Conservation (phyloP, 2,113 vertebrate species). For the Oncorhynchus mykiss region DNA sequence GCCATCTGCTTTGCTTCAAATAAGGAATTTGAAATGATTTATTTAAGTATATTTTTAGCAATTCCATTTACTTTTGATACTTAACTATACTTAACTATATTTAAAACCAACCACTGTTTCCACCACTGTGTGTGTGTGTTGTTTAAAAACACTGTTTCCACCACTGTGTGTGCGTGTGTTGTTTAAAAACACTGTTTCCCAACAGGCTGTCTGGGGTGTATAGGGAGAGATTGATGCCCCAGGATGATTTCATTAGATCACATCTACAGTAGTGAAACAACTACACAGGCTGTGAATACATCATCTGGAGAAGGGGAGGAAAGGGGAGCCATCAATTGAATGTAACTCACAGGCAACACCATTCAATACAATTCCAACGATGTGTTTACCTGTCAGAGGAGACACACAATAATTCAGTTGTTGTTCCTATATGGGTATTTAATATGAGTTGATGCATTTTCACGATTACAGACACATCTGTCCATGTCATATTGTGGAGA, state of each 20-base stretch:
- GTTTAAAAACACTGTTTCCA: slow-evolving; percentile 25
- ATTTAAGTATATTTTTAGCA: too few species aligned
- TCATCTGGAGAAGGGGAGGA: neutral
- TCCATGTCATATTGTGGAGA: neutral
- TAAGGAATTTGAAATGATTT: too few species aligned
- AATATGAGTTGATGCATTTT: neutral
- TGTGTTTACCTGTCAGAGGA: too few species aligned
- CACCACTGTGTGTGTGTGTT: neutral
- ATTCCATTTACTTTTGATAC: too few species aligned
- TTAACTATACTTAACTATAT: too few species aligned
- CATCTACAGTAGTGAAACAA: slow-evolving; percentile 60
- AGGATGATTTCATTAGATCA: slow-evolving; percentile 59
- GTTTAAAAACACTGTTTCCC: slow-evolving; percentile 30
- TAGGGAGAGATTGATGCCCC: slow-evolving; percentile 51
- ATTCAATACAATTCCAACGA: too few species aligned
- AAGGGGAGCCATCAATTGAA: too few species aligned
- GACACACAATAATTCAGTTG: slow-evolving; percentile 35
- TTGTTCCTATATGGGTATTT: slow-evolving; percentile 26
- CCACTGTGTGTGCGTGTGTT: too few species aligned
- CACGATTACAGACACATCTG: too few species aligned
- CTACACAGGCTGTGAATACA: slow-evolving; percentile 22
- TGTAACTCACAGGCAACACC: too few species aligned
- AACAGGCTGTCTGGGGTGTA: slow-evolving; percentile 46
- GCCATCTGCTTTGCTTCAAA: too few species aligned
- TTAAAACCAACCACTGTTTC: slow-evolving; percentile 15